Percentiles rank a stretch among this genome's conserved stretches.
Evolutionary conservation across 2,888 invertebrate genomes (phyloP).

Genomic region (Hyppa rectilinea): DNA sequence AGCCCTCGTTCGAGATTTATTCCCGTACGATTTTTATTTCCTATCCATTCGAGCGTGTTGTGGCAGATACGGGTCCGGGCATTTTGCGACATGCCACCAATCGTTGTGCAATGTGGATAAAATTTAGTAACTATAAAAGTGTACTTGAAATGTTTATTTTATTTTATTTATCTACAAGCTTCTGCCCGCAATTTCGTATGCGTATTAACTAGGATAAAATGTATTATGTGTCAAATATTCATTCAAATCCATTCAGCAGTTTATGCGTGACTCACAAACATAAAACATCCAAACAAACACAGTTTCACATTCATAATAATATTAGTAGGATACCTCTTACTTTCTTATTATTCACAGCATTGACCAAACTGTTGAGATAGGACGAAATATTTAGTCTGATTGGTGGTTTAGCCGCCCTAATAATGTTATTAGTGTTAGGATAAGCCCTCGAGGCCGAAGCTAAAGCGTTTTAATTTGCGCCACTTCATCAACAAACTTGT

Average conservation of each 20-base stretch:
- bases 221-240: not conserved
- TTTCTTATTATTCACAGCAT: not conserved
- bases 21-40: constrained; percentile 73
- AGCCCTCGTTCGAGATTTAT: constrained; percentile 71
- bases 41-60: constrained; percentile 69
- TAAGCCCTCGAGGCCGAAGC: not conserved
- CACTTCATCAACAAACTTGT: constrained; percentile 13
- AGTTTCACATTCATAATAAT: not conserved
- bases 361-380: constrained; percentile 9
- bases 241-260: not conserved
- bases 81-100: constrained; percentile 61
- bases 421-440: constrained; percentile 4
- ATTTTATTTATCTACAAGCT: not conserved
- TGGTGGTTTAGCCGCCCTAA: constrained; percentile 13
- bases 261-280: not conserved
- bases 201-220: not conserved
- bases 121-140: constrained; percentile 33
- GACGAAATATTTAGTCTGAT: constrained; percentile 9
- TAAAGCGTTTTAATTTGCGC: constrained; percentile 17
- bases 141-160: not conserved
- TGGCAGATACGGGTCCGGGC: constrained; percentile 52
- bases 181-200: not conserved
- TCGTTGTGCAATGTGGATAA: constrained; percentile 38
- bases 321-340: not conserved
- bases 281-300: not conserved